Conservation (phyloP, 2,797 vertebrate species). For the Leptoclinus maculatus region DNA sequence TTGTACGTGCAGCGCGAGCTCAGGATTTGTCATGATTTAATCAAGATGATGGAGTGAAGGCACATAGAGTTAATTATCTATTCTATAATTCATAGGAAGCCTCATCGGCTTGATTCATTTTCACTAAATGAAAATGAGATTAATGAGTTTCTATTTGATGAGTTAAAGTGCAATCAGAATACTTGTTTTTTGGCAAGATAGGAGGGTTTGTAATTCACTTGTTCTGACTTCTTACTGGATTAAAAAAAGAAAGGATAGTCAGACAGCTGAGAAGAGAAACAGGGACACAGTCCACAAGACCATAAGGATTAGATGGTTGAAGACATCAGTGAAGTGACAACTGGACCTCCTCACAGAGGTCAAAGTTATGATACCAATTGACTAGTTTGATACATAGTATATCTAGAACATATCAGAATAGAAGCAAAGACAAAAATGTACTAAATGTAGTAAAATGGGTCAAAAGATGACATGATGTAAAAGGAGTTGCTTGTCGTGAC, state of each 20-base stretch:
- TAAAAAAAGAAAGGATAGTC: background rate
- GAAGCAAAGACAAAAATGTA: background rate
- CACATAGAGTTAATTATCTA: background rate
- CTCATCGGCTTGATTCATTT: slow-evolving; percentile 3
- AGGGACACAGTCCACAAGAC: background rate
- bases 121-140: background rate
- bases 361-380: background rate
- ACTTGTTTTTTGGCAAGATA: background rate
- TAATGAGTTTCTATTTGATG: background rate
- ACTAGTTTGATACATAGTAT: background rate
- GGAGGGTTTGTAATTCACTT: background rate
- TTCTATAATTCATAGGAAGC: background rate
- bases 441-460: too few relatives aligned
- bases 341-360: too few relatives aligned
- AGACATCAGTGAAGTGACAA: too few relatives aligned
- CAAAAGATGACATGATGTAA: too few relatives aligned
- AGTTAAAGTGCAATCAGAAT: background rate
- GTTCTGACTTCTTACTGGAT: background rate
- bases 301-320: background rate
- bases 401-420: background rate
- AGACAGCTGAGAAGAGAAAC: background rate
- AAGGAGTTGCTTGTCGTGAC: too few relatives aligned
- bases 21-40: background rate
- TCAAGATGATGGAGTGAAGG: background rate
- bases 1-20: background rate